These are phyloP conservation scores for Chromis chromis DNA, from an alignment of 2,797 vertebrate species.

Conservation along the genomic window DNA sequence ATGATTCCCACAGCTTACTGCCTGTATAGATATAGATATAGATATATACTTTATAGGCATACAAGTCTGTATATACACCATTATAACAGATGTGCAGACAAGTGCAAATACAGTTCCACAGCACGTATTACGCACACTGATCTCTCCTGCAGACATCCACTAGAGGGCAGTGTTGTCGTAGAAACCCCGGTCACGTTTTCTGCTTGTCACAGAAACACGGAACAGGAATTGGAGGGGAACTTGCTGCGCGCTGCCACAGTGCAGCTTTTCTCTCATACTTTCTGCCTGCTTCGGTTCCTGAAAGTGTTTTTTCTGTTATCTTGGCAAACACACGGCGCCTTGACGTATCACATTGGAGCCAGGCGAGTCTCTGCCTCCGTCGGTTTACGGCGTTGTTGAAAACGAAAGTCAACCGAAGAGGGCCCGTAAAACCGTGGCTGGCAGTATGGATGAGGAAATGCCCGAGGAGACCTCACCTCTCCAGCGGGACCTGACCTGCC, in stretches of 20 bases:
- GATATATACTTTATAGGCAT: too few relatives aligned
- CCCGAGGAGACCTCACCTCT: slow-evolving; percentile 44
- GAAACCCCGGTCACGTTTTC: neutral
- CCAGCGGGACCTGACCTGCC: slow-evolving; percentile 84
- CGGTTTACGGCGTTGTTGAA: neutral
- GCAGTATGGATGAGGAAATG: slow-evolving; percentile 53
- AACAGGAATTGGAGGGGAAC: neutral
- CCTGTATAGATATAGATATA: too few relatives aligned
- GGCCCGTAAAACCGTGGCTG: slow-evolving; percentile 17
- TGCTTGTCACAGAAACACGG: slow-evolving; percentile 16
- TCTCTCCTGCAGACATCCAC: neutral
- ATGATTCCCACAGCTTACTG: too few relatives aligned
- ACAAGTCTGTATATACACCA: too few relatives aligned
- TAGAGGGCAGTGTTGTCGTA: slow-evolving; percentile 38
- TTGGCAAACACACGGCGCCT: neutral
- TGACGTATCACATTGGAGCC: rapidly evolving
- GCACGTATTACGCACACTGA: too few relatives aligned
- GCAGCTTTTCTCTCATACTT: neutral
- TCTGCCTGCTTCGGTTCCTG: rapidly evolving
- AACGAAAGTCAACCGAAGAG: slow-evolving; percentile 54
- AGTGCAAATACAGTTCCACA: neutral
- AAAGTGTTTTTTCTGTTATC: rapidly evolving
- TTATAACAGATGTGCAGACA: neutral
- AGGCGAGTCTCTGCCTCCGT: rapidly evolving
- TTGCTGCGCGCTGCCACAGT: rapidly evolving